phyloP scores from a whole-genome alignment of 2,113 vertebrate genomes.

The Lampris incognitus region DNA sequence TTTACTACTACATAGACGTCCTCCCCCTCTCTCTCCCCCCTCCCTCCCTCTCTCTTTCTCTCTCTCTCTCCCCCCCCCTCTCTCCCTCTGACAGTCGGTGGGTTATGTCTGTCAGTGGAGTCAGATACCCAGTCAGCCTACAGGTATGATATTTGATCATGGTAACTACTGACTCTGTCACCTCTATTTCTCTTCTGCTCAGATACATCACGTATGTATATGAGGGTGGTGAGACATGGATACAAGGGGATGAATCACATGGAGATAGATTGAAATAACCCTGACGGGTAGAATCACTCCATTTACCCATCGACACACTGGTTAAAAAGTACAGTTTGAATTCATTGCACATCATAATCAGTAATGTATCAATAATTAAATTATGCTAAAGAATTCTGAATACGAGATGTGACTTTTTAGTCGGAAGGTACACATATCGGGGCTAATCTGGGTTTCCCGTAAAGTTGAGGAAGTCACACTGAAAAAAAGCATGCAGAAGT shows the following conservation, averaged over 20 bases:
- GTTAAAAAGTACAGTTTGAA: no score
- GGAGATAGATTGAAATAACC: slow-evolving; percentile 96
- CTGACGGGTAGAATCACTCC: slow-evolving; percentile 85
- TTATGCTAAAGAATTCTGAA: no score
- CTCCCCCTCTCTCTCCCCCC: slow-evolving; percentile 37
- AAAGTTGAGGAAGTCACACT: no score
- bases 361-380: no score
- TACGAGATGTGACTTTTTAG: no score
- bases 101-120: slow-evolving; percentile 85
- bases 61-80: slow-evolving; percentile 40
- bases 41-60: slow-evolving; percentile 8
- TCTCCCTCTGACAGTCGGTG: slow-evolving; percentile 43
- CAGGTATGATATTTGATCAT: slow-evolving; percentile 97
- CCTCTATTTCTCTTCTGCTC: slow-evolving; percentile 87
- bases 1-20: slow-evolving; percentile 76
- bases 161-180: slow-evolving; percentile 96
- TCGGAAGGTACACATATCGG: no score
- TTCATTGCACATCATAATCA: no score
- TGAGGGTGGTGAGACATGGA: slow-evolving; percentile 89
- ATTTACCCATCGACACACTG: slow-evolving; percentile 66
- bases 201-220: slow-evolving; percentile 94
- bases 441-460: no score
- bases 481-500: slow-evolving; percentile 72
- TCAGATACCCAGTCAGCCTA: slow-evolving; percentile 92
- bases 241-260: slow-evolving; percentile 88